A percentile compares a stretch with the other conserved stretches of the same genome.
phyloP scores from a whole-genome alignment of 1,140 invertebrate species.

The Oryctes rhinoceros region DNA sequence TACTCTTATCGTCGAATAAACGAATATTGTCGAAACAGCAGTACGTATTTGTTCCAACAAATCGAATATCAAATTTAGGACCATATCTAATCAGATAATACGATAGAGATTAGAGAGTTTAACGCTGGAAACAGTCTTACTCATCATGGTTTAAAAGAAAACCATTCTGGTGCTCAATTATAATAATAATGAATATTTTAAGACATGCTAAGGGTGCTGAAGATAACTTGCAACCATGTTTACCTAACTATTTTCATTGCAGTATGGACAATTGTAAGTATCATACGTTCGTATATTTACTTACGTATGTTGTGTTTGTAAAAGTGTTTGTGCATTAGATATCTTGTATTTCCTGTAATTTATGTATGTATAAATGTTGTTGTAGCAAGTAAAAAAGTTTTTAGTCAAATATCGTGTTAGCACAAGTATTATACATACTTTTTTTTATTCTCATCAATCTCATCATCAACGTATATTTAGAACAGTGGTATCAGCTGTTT shows the following conservation, averaged over 20 bases:
- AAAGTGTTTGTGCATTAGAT: not conserved
- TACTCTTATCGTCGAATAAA: no score
- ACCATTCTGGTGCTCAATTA: not conserved
- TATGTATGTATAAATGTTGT: no score
- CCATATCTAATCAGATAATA: not conserved
- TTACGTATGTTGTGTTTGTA: not conserved
- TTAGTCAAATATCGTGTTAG: no score
- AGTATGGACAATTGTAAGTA: slow-evolving; percentile 18
- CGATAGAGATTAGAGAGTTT: not conserved
- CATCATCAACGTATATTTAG: no score
- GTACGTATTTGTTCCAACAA: no score
- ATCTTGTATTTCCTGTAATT: no score
- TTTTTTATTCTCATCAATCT: no score
- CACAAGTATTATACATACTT: no score
- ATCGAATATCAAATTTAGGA: not conserved
- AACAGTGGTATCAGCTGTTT: no score
- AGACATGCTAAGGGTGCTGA: not conserved
- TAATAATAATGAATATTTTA: slow-evolving; percentile 11
- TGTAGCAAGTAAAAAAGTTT: no score
- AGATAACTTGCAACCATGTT: not conserved
- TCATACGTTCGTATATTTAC: not conserved
- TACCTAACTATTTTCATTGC: not conserved
- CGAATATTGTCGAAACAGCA: no score
- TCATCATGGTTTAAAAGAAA: not conserved
- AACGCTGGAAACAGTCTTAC: not conserved